Evolutionary conservation across 2,113 vertebrate genomes (phyloP).

Genomic region (Rafetus swinhoei): DNA sequence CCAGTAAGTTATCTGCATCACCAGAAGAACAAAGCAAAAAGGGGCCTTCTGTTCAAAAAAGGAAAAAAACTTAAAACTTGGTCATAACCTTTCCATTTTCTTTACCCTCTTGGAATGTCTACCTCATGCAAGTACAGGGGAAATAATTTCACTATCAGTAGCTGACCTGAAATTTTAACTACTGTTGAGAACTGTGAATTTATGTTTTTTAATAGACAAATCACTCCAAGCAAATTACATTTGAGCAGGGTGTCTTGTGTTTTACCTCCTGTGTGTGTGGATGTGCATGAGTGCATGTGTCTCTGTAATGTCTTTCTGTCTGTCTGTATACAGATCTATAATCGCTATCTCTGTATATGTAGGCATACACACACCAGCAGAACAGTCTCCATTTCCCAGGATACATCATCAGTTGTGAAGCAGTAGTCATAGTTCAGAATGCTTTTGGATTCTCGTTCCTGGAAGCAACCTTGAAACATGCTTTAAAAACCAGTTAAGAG

Average conservation of each 20-base stretch:
- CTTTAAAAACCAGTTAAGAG: slow-evolving; percentile 32
- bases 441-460: slow-evolving; percentile 48
- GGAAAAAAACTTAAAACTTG: slow-evolving; percentile 90
- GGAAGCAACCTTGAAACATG: slow-evolving; percentile 20
- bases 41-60: slow-evolving; percentile 90
- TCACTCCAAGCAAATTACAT: slow-evolving; percentile 81
- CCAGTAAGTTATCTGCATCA: slow-evolving; percentile 82
- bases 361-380: slow-evolving; percentile 14
- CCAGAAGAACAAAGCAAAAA: slow-evolving; percentile 90
- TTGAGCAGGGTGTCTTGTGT: slow-evolving; percentile 76
- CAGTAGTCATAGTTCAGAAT: slow-evolving; percentile 49
- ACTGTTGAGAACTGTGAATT: slow-evolving; percentile 83
- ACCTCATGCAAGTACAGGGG: slow-evolving; percentile 86
- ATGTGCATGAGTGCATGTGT: slow-evolving; percentile 29
- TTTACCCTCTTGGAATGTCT: slow-evolving; percentile 80
- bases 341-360: slow-evolving; percentile 44
- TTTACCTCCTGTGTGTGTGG: slow-evolving; percentile 55
- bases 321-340: slow-evolving; percentile 55
- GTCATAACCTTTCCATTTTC: slow-evolving; percentile 41
- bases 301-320: slow-evolving; percentile 28
- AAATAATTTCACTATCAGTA: slow-evolving; percentile 79
- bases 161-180: slow-evolving; percentile 82
- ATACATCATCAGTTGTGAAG: slow-evolving; percentile 55
- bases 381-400: slow-evolving; percentile 39
- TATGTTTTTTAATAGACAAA: slow-evolving; percentile 77